Evolutionary conservation across 2,113 vertebrate species (phyloP), one percentile per base, ranked within the genome.

Genomic region (Rhadina sibilatrix): DNA sequence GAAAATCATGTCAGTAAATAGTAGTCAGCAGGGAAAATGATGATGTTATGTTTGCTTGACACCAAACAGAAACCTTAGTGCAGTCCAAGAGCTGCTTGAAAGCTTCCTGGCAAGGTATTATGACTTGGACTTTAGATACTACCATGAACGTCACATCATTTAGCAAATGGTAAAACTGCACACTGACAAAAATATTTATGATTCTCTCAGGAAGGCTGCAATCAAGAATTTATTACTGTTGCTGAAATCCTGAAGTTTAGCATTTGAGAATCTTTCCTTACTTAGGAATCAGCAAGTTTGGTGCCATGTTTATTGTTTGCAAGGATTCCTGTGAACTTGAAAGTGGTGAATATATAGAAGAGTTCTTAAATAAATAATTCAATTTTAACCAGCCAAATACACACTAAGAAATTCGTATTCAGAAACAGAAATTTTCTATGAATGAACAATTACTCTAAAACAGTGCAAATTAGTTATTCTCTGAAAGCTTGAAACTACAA

Each of bases 141-240:
- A 60, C 24, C 9, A 22, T 3, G 11, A 83, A 54, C 1, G 1
- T 70, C 0, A 0, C 11, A 24, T 66, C 23, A 33, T 25, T 21
- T 72, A 94, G 66, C 44, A 93, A 94, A 76, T 37, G 52, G 35
- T 56, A 64, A 61, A 93, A 52, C 38, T 63, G 52, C 49, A 71
- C 15, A 49, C 35, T 78, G 52, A 64, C 23, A 68, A 63, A 96
- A 89, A 14, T 56, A 71, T 89, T 87, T 79, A 94, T 17, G 40
- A 49, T n/a, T 59, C 81, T 75, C 72, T 35, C 56, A 85, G 82
- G 92, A 93, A 83, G 37, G 12, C 27, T 87, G 69, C 20, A 71
- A 52, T 56, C 23, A 68, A 31, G 37, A 78, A 42, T 71, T 38
- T 75, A 44, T 50, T 89, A 31, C 37, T 90, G 10, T 63, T 87